A percentile compares a stretch with the other conserved stretches of the same genome.
Conservation (phyloP, 1,140 invertebrate genomes). For the Lanistes nyassanus region DNA sequence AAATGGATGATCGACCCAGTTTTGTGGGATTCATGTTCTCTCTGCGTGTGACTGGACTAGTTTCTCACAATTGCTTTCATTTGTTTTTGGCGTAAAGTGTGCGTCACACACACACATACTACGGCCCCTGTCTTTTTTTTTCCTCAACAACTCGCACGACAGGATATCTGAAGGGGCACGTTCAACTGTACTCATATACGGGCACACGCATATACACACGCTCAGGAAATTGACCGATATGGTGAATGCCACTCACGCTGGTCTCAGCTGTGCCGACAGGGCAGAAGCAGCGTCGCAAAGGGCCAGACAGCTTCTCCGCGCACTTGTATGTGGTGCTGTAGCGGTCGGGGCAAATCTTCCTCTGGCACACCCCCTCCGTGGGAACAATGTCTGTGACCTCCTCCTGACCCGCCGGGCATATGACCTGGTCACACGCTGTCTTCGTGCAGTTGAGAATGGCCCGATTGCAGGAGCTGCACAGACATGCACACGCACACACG, state of each 20-base stretch:
- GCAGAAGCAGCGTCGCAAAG: slow-evolving; percentile 27
- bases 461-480: slow-evolving; percentile 30
- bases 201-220: slow-evolving; percentile 7
- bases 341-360: slow-evolving; percentile 22
- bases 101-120: too few species aligned
- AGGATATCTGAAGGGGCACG: too few species aligned
- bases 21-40: too few species aligned
- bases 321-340: background rate
- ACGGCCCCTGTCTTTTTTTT: too few species aligned
- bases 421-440: slow-evolving; percentile 25
- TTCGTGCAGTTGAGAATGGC: slow-evolving; percentile 27
- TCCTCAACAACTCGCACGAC: too few species aligned
- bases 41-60: too few species aligned
- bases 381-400: slow-evolving; percentile 6
- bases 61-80: too few species aligned
- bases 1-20: too few species aligned
- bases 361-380: background rate
- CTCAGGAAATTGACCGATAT: background rate
- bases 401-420: slow-evolving; percentile 29
- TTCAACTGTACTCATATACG: too few species aligned
- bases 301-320: background rate
- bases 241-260: slow-evolving; percentile 15
- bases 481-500: background rate
- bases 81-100: too few species aligned
- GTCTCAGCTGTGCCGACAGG: slow-evolving; percentile 13